A percentile compares a stretch with the other conserved stretches of the same genome.
phyloP scores from a whole-genome alignment of 2,888 invertebrate genomes.

The Chymomyza caudatula region DNA sequence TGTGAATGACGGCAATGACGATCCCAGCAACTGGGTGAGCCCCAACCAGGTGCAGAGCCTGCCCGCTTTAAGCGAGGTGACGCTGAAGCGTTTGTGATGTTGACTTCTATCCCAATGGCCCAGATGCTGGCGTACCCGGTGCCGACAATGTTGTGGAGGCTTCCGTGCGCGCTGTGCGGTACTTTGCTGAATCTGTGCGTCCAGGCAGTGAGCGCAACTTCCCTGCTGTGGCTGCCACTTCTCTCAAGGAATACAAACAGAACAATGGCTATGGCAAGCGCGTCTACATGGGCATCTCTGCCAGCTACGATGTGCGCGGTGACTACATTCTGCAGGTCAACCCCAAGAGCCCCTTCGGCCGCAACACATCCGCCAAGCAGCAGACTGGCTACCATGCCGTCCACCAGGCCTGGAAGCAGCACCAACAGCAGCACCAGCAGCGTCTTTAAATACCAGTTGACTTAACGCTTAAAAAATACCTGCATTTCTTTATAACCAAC shows the following conservation, averaged over 20 bases:
- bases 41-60: constrained; percentile 54
- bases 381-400: constrained; percentile 57
- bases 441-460: constrained; percentile 18
- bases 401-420: constrained; percentile 57
- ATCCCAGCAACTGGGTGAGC: constrained; percentile 70
- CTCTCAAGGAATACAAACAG: constrained; percentile 67
- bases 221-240: constrained; percentile 73
- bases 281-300: constrained; percentile 74
- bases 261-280: constrained; percentile 71
- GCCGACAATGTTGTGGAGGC: constrained; percentile 73
- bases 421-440: constrained; percentile 21
- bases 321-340: constrained; percentile 76
- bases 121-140: constrained; percentile 63
- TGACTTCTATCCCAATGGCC: constrained; percentile 77
- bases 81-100: constrained; percentile 66
- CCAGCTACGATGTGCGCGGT: constrained; percentile 65
- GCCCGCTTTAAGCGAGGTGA: constrained; percentile 62
- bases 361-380: constrained; percentile 62
- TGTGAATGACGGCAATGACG: constrained; percentile 40
- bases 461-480: neutral
- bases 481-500: constrained; percentile 34
- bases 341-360: constrained; percentile 72
- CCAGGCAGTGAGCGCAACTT: constrained; percentile 75
- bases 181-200: constrained; percentile 75
- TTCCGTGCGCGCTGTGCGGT: constrained; percentile 71